Base-by-base conservation (phyloP, 2,888 invertebrate species). In the Aphodius granarius region DNA sequence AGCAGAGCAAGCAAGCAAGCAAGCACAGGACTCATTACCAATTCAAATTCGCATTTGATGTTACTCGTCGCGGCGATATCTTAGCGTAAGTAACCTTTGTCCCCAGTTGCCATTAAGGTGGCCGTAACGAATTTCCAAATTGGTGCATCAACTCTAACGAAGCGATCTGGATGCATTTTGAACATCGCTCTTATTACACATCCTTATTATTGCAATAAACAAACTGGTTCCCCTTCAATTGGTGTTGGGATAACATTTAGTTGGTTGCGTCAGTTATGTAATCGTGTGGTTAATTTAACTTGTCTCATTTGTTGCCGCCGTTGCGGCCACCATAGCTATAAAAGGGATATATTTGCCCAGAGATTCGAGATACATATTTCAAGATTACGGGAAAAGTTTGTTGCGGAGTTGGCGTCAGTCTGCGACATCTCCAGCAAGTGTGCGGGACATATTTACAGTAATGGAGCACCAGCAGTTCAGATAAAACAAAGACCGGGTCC, bases 371-470 rank as follows among this genome's bases (percentile, higher is more conserved):
- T 23, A 21, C 21, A 71, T 71, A 71, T 71, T 71, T 71, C 23
- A 22, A 65, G 65, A 16, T 65, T 65, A 65, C 65, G 65, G n/a
- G 19, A 16, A 16, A 65, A 65, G 65, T 16, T 19, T 13, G 65
- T 16, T 19, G 15, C n/a, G 65, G 20, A 66, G 16, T 20, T 66
- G 18, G 66, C 66, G 20, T 66, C 66, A 66, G 18, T 20, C 18
- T 66, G 71, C 15, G 71, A 71, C 71, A 71, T 71, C 62, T 20
- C 19, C 20, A 71, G 78, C 75, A 77, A 76, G 78, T 80, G 79
- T 77, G 43, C 77, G 71, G 74, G 71, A 66, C 43, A 76, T 78
- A 78, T 80, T 78, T 77, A 78, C 73, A 78, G 71, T 79, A 79
- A 80, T 77, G 78, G 79, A 43, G 9, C n/a, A n/a, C 43, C 43